phyloP scores from a whole-genome alignment of 1,140 invertebrate genomes.

The Drosophila lowei region DNA sequence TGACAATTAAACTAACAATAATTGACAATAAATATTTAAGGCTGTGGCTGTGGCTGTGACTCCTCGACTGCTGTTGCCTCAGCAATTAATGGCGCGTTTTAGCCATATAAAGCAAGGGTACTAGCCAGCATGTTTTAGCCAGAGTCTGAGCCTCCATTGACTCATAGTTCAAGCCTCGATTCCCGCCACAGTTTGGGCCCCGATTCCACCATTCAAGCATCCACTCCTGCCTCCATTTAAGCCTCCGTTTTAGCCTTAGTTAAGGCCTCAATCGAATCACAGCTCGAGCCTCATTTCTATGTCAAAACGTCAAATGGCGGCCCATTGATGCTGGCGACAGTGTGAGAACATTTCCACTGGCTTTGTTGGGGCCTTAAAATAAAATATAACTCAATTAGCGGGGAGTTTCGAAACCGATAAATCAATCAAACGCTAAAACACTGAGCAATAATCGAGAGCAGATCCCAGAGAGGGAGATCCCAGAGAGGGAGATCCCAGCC shows the following conservation, averaged over 20 bases:
- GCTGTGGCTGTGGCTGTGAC: constrained; percentile 40
- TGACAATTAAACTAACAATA: constrained; percentile 79
- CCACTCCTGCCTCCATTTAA: constrained; percentile 38
- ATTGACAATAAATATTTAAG: constrained; percentile 80
- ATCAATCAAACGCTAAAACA: constrained; percentile 55
- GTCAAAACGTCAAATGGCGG: constrained; percentile 32
- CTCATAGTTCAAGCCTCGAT: not conserved
- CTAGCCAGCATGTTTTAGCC: constrained; percentile 8
- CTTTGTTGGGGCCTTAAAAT: constrained; percentile 2
- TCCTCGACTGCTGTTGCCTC: constrained; percentile 1
- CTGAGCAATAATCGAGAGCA: constrained; percentile 17
- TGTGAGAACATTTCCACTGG: constrained; percentile 32
- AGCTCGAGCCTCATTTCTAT: not conserved
- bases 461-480: constrained; percentile 31
- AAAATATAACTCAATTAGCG: constrained; percentile 76
- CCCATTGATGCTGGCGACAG: constrained; percentile 47
- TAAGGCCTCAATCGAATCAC: too few relatives aligned
- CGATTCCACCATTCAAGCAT: not conserved
- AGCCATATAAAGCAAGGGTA: constrained; percentile 67
- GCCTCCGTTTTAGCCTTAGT: constrained; percentile 11
- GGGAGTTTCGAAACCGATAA: constrained; percentile 51
- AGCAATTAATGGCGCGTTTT: constrained; percentile 77
- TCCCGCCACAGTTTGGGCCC: not conserved
- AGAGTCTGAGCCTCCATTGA: not conserved
- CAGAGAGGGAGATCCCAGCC: constrained; percentile 1